Conservation (phyloP, 2,113 vertebrate genomes). For the Proterorhinus semilunaris region DNA sequence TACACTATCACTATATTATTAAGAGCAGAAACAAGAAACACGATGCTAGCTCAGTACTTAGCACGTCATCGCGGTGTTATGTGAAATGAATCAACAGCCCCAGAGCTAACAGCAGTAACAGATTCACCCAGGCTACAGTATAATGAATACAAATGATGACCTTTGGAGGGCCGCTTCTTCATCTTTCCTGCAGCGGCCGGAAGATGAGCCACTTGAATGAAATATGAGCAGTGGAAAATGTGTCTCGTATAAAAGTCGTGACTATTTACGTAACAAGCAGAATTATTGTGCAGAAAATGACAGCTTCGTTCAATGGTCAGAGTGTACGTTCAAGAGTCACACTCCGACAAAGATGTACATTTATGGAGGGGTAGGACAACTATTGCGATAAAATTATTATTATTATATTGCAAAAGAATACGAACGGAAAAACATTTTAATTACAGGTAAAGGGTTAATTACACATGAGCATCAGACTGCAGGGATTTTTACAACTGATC, state of each 20-base stretch:
- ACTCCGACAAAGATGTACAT: background rate
- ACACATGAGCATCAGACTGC: too few relatives aligned
- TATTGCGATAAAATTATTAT: too few relatives aligned
- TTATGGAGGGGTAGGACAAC: background rate
- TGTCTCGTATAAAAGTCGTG: constrained; percentile 5
- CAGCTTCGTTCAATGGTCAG: background rate
- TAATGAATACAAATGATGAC: constrained; percentile 62
- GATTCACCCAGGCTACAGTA: constrained; percentile 45
- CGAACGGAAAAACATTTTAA: too few relatives aligned
- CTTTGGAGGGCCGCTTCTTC: constrained; percentile 42
- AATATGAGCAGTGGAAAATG: constrained; percentile 15
- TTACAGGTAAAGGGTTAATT: too few relatives aligned
- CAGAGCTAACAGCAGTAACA: constrained; percentile 48
- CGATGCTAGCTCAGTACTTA: constrained; percentile 4
- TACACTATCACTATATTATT: too few relatives aligned
- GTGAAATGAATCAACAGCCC: constrained; percentile 56
- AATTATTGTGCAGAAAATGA: background rate
- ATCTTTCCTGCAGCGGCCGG: constrained; percentile 25
- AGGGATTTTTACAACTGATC: too few relatives aligned
- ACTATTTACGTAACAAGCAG: background rate
- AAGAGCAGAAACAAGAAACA: too few relatives aligned
- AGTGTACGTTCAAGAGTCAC: background rate
- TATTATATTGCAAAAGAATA: too few relatives aligned
- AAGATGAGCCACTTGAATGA: constrained; percentile 22
- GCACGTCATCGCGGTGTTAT: constrained; percentile 29